A percentile compares a stretch with the other conserved stretches of the same genome.
Evolutionary conservation across 37 sponge, comb jelly and placozoan species (phyloP).

Genomic region (Cladorhizidae sp.): DNA sequence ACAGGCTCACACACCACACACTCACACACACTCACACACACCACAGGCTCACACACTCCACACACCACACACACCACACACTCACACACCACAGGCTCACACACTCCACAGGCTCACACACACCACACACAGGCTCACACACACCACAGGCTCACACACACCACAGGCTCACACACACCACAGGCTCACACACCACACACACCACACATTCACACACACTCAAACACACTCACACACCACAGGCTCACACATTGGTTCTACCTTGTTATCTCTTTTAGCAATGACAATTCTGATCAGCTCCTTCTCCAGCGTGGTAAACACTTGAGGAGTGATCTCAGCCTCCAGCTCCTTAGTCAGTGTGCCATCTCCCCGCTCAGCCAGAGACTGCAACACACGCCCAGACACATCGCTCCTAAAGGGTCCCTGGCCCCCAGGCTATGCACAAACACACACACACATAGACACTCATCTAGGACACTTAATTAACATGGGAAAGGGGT

Average conservation of each 20-base stretch:
- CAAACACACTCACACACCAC: no score
- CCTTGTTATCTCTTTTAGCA: conserved; percentile 18
- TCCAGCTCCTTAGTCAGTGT: neutral
- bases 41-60: no score
- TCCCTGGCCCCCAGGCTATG: no score
- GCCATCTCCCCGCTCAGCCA: neutral
- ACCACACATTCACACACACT: conserved; percentile 7
- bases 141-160: no score
- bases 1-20: no score
- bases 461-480: neutral
- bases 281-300: conserved; percentile 32
- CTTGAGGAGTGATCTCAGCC: conserved; percentile 21
- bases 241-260: no score
- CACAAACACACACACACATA: neutral
- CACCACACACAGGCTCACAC: no score
- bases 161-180: conserved; percentile 9
- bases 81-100: no score
- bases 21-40: no score
- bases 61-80: no score
- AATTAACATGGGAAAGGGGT: no score
- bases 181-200: neutral
- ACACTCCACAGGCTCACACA: no score
- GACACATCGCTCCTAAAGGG: neutral
- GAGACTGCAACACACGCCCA: neutral
- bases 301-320: conserved; percentile 13